Base-by-base conservation (phyloP, 2,888 invertebrate genomes). In the Leucania comma region DNA sequence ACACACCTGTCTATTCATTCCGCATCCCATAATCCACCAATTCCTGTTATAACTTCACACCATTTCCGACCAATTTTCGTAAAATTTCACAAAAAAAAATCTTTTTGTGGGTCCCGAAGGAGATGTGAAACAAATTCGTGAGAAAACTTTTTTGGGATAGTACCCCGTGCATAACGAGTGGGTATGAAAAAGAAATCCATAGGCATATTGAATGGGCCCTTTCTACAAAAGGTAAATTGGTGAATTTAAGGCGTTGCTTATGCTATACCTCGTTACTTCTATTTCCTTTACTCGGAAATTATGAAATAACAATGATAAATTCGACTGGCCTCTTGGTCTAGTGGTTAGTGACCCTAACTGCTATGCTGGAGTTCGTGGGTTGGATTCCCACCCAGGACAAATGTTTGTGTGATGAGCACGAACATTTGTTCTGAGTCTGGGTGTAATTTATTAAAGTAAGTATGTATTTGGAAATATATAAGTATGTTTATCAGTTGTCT, bases 1-100 rank as follows among this genome's bases (percentile, higher is more conserved):
- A 29, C 22, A 53, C 50, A 75, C 80, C 63, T 72, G 46, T 32
- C n/a, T 6, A 53, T 63, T 22, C 48, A 58, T 69, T 64, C 35
- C 42, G 5, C 17, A 17, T 59, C 58, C 58, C 59, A 71, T 53
- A 65, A 60, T 68, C 68, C 29, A 46, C 53, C 68, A 66, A 68
- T 77, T 77, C 48, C 24, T 57, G 46, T 60, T 72, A 70, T 68
- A 74, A 77, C 72, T 63, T 64, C 26, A 59, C 58, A 74, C 68
- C 63, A 50, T 75, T 82, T 68, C 62, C 60, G 32, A 65, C 61
- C 72, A 82, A 80, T 74, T 78, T 76, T 68, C 75, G 53, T 73
- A 66, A 78, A 78, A 69, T 78, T 81, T 76, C 71, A 56, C 76
- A 76, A 65, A 81, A 79, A 76, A n/a, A 54, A 71, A 54, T 50